These are phyloP conservation scores for Diplodus puntazzo DNA, from an alignment of 2,797 vertebrate genomes.

Conservation along the genomic window DNA sequence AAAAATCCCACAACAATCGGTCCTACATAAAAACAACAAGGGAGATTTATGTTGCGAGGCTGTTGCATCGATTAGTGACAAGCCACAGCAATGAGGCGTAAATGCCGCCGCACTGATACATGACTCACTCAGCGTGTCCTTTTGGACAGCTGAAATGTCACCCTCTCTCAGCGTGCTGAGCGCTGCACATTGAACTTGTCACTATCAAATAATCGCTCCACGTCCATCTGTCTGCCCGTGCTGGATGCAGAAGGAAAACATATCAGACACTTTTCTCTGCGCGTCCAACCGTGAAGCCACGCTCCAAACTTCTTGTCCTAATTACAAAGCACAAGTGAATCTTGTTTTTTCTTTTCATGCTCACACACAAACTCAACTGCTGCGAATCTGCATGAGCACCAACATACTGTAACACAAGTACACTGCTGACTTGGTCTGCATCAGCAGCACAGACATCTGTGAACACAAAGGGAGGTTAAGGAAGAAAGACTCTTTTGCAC, in stretches of 20 bases:
- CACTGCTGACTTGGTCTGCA: conserved; percentile 1
- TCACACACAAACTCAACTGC: conserved; percentile 30
- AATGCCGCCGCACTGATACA: conserved; percentile 65
- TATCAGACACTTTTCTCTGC: conserved; percentile 30
- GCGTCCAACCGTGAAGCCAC: neutral
- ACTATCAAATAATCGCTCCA: conserved; percentile 47
- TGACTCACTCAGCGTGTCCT: conserved; percentile 63
- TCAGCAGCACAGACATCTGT: neutral
- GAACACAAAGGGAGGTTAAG: neutral
- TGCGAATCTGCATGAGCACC: conserved; percentile 18
- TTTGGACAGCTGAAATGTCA: conserved; percentile 72
- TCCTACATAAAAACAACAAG: conserved; percentile 63
- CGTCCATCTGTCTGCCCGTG: conserved; percentile 17
- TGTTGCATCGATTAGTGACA: conserved; percentile 67
- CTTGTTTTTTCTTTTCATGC: conserved; percentile 7
- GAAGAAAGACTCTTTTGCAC: neutral
- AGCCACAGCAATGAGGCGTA: conserved; percentile 71
- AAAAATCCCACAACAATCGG: conserved; percentile 51
- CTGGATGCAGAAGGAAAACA: conserved; percentile 44
- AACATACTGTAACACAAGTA: conserved; percentile 6
- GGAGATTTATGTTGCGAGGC: conserved; percentile 69
- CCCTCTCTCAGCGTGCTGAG: conserved; percentile 53
- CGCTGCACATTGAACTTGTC: conserved; percentile 56
- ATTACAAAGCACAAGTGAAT: conserved; percentile 36
- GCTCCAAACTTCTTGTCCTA: conserved; percentile 25